Evolutionary conservation across 2,113 vertebrate genomes (phyloP).

Genomic region (Garra rufa): DNA sequence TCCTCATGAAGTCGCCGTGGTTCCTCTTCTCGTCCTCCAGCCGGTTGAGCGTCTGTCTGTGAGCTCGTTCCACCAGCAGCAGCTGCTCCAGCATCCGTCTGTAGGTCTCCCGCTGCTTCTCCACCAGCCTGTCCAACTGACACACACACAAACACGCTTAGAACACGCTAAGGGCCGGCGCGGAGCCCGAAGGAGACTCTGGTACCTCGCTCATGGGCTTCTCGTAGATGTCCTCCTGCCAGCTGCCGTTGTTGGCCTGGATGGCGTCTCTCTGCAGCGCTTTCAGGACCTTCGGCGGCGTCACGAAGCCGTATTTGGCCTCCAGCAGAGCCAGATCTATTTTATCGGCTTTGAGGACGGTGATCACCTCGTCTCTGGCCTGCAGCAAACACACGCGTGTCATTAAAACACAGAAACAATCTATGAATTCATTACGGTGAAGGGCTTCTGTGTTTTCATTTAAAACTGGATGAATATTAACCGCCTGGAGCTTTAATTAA

Average conservation of each 20-base stretch:
- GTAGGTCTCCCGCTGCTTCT: conserved; percentile 91
- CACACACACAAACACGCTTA: neutral
- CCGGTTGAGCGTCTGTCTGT: conserved; percentile 85
- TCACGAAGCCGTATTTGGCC: conserved; percentile 94
- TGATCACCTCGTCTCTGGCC: conserved; percentile 98
- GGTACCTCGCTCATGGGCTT: conserved; percentile 92
- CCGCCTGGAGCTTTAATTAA: neutral
- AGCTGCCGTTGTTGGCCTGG: conserved; percentile 81
- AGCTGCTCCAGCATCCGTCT: conserved; percentile 92
- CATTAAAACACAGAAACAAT: neutral
- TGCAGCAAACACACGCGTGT: conserved; percentile 57
- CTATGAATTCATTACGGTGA: neutral
- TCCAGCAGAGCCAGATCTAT: conserved; percentile 92
- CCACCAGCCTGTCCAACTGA: conserved; percentile 91
- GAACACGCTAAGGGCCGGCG: neutral
- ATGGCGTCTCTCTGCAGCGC: conserved; percentile 93
- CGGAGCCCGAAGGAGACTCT: too few relatives aligned
- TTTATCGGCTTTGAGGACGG: conserved; percentile 94
- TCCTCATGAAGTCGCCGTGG: conserved; percentile 91
- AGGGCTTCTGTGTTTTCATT: neutral
- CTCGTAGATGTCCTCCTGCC: conserved; percentile 92
- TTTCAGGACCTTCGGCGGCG: conserved; percentile 90
- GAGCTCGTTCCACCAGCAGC: conserved; percentile 89
- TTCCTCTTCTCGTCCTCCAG: conserved; percentile 93
- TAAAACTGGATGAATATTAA: neutral